Evolutionary conservation across 1,140 invertebrate species (phyloP).

Genomic region (Tetraneura akinire): DNA sequence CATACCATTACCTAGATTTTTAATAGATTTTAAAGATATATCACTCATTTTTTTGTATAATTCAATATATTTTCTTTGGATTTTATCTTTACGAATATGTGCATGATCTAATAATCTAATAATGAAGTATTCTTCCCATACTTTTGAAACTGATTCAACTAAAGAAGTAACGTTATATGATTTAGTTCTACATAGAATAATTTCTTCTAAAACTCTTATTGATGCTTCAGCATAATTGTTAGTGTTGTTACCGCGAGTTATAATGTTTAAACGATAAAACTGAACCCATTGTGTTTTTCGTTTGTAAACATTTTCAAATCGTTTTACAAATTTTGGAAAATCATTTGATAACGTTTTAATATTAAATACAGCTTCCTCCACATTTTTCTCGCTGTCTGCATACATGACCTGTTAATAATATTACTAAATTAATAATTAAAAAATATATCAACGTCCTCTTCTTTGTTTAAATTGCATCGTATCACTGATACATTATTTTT

Average conservation of each 20-base stretch:
- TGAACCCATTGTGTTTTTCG: conserved; percentile 26
- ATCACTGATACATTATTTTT: too few relatives aligned
- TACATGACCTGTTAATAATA: conserved; percentile 21
- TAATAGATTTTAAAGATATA: conserved; percentile 12
- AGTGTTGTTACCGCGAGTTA: conserved; percentile 8
- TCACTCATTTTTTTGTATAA: conserved; percentile 21
- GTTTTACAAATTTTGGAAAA: conserved; percentile 28
- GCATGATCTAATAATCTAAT: conserved; percentile 17
- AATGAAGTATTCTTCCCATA: conserved; percentile 23
- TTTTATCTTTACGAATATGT: conserved; percentile 23
- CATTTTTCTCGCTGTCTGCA: conserved; percentile 11
- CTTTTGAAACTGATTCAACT: conserved; percentile 29
- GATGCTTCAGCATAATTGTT: conserved; percentile 31
- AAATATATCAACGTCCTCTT: too few relatives aligned
- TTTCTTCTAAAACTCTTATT: conserved; percentile 12
- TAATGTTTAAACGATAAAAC: conserved; percentile 12
- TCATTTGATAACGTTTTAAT: conserved; percentile 21
- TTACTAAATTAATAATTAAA: neutral
- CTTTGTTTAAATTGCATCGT: too few relatives aligned
- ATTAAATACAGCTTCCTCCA: conserved; percentile 21
- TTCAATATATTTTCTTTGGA: conserved; percentile 27
- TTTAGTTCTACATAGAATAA: conserved; percentile 26
- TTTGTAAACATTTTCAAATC: conserved; percentile 25
- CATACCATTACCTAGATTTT: conserved; percentile 10
- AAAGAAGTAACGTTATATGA: conserved; percentile 1